Evolutionary conservation across 1,140 invertebrate genomes (phyloP).

Genomic region (Atta texana): DNA sequence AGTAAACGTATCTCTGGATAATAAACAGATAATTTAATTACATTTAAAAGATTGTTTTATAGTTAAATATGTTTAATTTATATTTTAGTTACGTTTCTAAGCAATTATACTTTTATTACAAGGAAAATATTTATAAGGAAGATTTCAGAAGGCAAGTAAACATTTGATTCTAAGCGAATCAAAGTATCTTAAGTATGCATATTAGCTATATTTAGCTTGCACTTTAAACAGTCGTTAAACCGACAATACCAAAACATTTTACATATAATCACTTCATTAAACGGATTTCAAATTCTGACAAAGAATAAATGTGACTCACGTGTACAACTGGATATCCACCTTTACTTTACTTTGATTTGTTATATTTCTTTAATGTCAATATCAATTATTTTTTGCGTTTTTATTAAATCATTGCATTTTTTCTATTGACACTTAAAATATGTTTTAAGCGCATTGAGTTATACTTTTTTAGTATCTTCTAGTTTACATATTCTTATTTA

Average conservation of each 20-base stretch:
- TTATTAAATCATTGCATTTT: neutral
- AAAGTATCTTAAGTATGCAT: neutral
- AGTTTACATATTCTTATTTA: neutral
- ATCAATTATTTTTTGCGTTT: neutral
- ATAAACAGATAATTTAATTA: neutral
- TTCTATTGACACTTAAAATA: neutral
- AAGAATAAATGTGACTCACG: neutral
- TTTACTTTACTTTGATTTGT: neutral
- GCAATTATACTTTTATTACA: neutral
- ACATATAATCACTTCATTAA: neutral
- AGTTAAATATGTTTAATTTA: too few species aligned
- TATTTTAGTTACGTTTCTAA: neutral
- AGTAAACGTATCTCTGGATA: neutral
- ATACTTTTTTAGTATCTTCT: neutral
- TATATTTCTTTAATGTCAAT: neutral
- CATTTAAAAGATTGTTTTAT: too few species aligned
- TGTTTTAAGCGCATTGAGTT: neutral
- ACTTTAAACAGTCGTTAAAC: neutral
- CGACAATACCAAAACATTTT: neutral
- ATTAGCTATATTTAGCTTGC: neutral
- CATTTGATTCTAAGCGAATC: neutral
- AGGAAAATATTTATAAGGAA: neutral
- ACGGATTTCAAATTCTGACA: neutral
- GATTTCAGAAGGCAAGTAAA: neutral
- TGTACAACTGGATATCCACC: neutral